Evolutionary conservation across 30 jellyfish, hydroid and myxozoan species (phyloP), one percentile per base, ranked within the genome.

Genomic region (Pseudorhiza aurosa): DNA sequence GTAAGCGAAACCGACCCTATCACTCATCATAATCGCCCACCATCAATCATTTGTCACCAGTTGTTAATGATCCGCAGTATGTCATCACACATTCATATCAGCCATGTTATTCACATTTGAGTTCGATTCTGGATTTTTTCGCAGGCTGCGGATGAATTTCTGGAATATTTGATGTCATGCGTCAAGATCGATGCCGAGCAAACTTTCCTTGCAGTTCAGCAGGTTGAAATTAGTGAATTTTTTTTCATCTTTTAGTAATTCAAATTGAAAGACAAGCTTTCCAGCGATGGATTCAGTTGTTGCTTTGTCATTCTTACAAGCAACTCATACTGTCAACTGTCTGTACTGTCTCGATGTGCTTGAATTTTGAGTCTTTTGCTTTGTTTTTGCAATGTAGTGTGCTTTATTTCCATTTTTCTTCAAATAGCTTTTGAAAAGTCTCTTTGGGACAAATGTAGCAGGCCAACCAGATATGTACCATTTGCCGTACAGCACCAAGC

Each of bases 381-480:
- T 39, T 39, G 12, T 5, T 39, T 39, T 39, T 7, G 7, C 12
- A 39, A 39, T 39, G 7, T 8, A 2, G 19, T 33, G 4, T 65
- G 68, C 56, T 45, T 27, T 47, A 15, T 28, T 47, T 39, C n/a
- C 19, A 2, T 14, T 3, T 27, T 27, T 19, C 35, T 53, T 53
- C 67, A 53, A n/a, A 2, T 49, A 93, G 99, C 91, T 93, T 9
- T 53, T 93, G 57, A 93, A 93, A 42, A 87, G 96, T 56, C 74
- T 93, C 46, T 93, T 93, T 87, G 99, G 99, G 9, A 93, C 99
- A 49, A 93, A 93, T 43, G 99, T 86, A 1, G 96, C 96, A 0
- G 72, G 96, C 65, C 97, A 93, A 71, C 99, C 99, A 9, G 99
- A 85, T 24, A 68, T 68, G 71, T 93, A 81, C 79, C 78, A 44